These are phyloP conservation scores for Blastobasis lacticolella DNA, from an alignment of 2,888 invertebrate species.

Conservation along the genomic window DNA sequence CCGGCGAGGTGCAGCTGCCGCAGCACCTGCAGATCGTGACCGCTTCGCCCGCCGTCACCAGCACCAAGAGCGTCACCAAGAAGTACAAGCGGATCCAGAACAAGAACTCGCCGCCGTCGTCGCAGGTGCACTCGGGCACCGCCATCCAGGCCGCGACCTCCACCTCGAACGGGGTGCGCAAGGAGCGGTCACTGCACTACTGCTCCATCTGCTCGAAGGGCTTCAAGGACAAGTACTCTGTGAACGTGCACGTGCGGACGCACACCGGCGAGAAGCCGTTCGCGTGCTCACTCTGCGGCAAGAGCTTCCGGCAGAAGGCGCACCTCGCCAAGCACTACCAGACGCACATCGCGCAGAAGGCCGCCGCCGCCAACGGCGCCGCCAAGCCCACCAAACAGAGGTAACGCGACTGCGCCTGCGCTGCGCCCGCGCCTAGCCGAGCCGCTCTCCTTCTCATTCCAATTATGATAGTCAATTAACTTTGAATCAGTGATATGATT, in stretches of 20 bases:
- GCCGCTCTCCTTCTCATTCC: conserved; percentile 18
- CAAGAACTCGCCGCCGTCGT: conserved; percentile 62
- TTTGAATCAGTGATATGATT: conserved; percentile 54
- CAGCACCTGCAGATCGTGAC: conserved; percentile 73
- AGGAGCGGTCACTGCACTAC: conserved; percentile 91
- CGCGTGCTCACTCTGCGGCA: conserved; percentile 93
- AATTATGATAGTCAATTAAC: conserved; percentile 59
- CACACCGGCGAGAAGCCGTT: conserved; percentile 99
- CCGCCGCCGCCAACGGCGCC: conserved; percentile 78
- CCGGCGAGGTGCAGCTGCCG: conserved; percentile 56
- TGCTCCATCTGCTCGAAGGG: conserved; percentile 95
- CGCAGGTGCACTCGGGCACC: conserved; percentile 48
- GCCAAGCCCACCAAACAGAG: conserved; percentile 69
- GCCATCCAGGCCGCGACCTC: conserved; percentile 72
- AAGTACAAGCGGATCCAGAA: conserved; percentile 80
- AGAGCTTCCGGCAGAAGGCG: conserved; percentile 93
- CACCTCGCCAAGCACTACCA: conserved; percentile 95
- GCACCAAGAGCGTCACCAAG: conserved; percentile 77
- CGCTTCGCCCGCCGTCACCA: conserved; percentile 75
- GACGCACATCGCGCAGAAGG: conserved; percentile 92
- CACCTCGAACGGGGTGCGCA: conserved; percentile 82
- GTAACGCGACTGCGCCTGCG: conserved; percentile 40
- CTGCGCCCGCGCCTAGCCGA: conserved; percentile 2
- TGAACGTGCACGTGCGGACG: conserved; percentile 97
- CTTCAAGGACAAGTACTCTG: conserved; percentile 96